Percentiles rank a stretch among this genome's conserved stretches.
Conservation (phyloP, 2,113 vertebrate species). For the Micronycteris hirsuta region DNA sequence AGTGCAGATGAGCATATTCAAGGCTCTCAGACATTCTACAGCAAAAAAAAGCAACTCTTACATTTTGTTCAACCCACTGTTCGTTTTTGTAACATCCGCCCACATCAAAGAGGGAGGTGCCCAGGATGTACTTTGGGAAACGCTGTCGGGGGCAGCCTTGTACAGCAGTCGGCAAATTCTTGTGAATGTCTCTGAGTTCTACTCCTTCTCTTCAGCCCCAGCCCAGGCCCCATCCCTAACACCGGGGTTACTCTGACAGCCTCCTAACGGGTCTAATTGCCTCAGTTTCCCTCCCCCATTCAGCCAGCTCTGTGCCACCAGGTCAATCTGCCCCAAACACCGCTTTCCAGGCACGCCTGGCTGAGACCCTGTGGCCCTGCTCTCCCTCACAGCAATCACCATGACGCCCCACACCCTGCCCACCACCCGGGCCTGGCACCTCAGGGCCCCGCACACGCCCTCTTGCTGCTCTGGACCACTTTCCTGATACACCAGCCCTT, state of each 20-base stretch:
- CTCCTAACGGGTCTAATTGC: constrained; percentile 37
- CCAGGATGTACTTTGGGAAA: constrained; percentile 19
- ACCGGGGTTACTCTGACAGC: background rate
- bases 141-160: constrained; percentile 22
- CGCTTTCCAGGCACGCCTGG: constrained; percentile 13
- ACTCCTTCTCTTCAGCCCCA: background rate
- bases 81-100: background rate
- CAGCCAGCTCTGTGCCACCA: background rate
- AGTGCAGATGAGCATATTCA: background rate
- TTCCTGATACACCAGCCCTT: background rate
- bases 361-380: background rate
- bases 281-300: background rate
- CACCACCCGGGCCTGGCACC: background rate
- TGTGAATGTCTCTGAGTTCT: constrained; percentile 22
- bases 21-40: background rate
- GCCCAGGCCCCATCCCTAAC: background rate
- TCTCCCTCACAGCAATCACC: background rate
- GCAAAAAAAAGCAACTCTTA: background rate
- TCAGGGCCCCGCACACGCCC: background rate
- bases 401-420: background rate
- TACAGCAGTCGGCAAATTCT: constrained; percentile 50
- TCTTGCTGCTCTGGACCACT: background rate
- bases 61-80: background rate
- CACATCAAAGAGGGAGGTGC: constrained; percentile 48
- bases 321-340: constrained; percentile 40